phyloP scores from a whole-genome alignment of 2,113 vertebrate genomes.

The Apus apus region DNA sequence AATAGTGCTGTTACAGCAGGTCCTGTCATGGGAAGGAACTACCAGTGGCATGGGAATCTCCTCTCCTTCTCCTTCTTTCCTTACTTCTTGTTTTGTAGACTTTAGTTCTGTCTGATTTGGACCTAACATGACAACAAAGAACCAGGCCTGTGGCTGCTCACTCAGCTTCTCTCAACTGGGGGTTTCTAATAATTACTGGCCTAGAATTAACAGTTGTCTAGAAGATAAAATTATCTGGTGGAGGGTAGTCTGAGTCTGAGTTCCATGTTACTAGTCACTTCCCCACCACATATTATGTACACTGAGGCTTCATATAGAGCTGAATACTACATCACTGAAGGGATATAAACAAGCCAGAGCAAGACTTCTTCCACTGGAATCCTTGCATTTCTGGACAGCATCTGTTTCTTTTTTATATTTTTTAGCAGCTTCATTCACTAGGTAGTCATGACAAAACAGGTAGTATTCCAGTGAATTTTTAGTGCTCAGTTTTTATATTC shows the following conservation, averaged over 20 bases:
- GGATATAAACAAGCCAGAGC: background rate
- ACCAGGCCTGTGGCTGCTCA: too few species aligned
- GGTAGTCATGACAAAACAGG: background rate
- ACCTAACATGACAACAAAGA: too few species aligned
- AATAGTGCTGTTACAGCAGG: too few species aligned
- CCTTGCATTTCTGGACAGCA: background rate
- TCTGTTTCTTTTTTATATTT: background rate
- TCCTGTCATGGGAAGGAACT: too few species aligned
- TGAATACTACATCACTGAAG: background rate
- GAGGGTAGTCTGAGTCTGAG: background rate
- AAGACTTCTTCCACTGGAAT: background rate
- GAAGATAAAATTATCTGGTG: background rate
- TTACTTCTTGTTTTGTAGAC: too few species aligned
- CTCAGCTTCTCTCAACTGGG: background rate
- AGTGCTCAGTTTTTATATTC: background rate
- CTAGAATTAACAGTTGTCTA: background rate
- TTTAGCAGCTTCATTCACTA: background rate
- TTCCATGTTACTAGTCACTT: background rate
- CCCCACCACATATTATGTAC: background rate
- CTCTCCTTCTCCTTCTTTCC: too few species aligned
- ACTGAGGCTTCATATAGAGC: background rate
- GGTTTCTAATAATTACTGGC: background rate
- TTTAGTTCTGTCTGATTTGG: too few species aligned
- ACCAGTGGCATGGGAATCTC: too few species aligned
- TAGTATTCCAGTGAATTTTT: background rate